Percentiles rank a stretch among this genome's conserved stretches.
These are phyloP conservation scores for Nansenia antarctica DNA, from an alignment of 2,113 vertebrate species.

Conservation along the genomic window DNA sequence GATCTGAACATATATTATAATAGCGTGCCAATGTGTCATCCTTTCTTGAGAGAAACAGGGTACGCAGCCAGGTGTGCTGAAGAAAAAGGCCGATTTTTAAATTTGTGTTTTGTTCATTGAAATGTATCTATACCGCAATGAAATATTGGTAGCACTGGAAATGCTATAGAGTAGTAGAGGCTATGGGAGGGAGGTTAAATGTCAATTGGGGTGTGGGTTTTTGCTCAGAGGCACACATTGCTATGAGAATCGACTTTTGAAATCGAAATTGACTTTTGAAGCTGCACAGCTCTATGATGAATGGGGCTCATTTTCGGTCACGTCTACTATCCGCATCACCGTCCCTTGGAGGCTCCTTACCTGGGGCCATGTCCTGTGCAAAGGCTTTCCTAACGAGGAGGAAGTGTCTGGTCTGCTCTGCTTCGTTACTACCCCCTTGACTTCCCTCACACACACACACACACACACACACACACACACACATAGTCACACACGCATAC, in stretches of 20 bases:
- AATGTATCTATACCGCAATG: neutral
- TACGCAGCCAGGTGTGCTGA: neutral
- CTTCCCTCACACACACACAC: neutral
- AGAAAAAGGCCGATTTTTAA: neutral
- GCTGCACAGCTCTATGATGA: neutral
- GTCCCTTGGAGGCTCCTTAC: neutral
- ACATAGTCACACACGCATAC: neutral
- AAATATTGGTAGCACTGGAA: neutral
- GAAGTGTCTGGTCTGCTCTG: neutral
- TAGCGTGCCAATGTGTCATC: neutral
- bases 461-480: neutral
- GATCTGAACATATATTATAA: neutral
- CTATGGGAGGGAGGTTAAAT: too few species aligned
- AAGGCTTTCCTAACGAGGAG: neutral
- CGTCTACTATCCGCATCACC: neutral
- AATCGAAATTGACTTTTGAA: neutral
- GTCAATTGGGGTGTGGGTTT: too few species aligned
- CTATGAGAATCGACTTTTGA: neutral
- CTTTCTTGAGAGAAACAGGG: neutral
- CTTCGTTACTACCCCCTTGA: neutral
- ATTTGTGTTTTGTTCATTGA: neutral
- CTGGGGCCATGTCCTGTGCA: neutral
- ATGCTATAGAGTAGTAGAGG: too few species aligned
- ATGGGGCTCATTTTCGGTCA: neutral
- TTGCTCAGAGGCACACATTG: neutral